These are phyloP conservation scores for Cromileptes altivelis DNA, from an alignment of 2,113 vertebrate genomes.

Conservation along the genomic window DNA sequence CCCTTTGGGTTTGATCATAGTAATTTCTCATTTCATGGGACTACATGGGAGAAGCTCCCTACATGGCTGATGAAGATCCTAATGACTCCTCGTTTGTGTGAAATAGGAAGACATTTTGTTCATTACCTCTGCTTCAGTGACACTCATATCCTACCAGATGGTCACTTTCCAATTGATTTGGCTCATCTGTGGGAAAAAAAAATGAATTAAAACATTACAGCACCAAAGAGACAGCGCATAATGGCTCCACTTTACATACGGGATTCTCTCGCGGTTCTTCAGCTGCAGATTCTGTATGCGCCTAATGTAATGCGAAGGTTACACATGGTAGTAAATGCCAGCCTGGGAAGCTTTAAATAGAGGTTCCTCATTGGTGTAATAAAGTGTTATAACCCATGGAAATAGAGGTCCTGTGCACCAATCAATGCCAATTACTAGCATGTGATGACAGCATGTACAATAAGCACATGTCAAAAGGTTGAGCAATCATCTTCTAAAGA, in stretches of 20 bases:
- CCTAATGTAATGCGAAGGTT: constrained; percentile 88
- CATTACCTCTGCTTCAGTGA: constrained; percentile 87
- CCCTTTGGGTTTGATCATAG: constrained; percentile 44
- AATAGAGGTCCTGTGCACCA: constrained; percentile 69
- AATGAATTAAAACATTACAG: constrained; percentile 90
- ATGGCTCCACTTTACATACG: constrained; percentile 86
- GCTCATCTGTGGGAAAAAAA: constrained; percentile 88
- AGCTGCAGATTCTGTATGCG: constrained; percentile 82
- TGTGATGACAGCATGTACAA: constrained; percentile 46
- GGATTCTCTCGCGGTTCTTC: constrained; percentile 79
- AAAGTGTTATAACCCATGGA: constrained; percentile 82
- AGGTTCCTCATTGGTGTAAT: constrained; percentile 77
- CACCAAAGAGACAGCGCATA: constrained; percentile 85
- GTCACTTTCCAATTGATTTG: constrained; percentile 93
- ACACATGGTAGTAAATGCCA: constrained; percentile 84
- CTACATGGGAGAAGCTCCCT: constrained; percentile 49
- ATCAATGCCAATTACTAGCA: constrained; percentile 62
- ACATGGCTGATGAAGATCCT: constrained; percentile 76
- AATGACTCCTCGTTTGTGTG: constrained; percentile 80
- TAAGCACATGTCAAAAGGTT: constrained; percentile 53
- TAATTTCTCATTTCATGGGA: constrained; percentile 60
- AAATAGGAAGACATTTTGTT: constrained; percentile 84
- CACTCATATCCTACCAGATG: constrained; percentile 88
- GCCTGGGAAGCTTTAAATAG: constrained; percentile 85
- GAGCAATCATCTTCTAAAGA: constrained; percentile 22